A percentile compares a stretch with the other conserved stretches of the same genome.
phyloP scores from a whole-genome alignment of 2,888 invertebrate species.

The Listrodromus nycthemerus region DNA sequence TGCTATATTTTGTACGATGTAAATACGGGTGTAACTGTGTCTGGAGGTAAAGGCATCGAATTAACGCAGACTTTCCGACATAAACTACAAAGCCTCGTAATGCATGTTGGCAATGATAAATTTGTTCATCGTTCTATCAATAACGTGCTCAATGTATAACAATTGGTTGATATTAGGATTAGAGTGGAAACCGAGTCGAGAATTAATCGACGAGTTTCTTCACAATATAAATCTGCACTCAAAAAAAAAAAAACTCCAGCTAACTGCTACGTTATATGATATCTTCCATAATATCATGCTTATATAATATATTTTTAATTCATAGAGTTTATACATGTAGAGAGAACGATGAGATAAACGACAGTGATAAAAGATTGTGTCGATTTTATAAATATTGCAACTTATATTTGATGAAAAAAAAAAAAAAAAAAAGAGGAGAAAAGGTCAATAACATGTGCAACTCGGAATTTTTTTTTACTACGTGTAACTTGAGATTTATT shows the following conservation, averaged over 20 bases:
- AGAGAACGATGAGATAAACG: background rate
- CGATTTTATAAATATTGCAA: background rate
- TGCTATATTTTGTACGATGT: constrained; percentile 61
- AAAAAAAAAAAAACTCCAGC: background rate
- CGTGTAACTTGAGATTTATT: constrained; percentile 11
- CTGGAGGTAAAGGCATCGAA: constrained; percentile 35
- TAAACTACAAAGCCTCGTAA: constrained; percentile 9
- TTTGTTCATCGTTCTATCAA: constrained; percentile 25
- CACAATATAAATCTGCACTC: background rate
- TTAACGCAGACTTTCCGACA: background rate
- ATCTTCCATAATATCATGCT: constrained; percentile 18
- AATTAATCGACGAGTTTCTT: background rate
- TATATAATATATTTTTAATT: constrained; percentile 53
- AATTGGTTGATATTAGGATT: constrained; percentile 21
- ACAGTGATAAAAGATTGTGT: background rate
- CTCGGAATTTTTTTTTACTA: background rate
- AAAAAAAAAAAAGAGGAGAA: too few relatives aligned
- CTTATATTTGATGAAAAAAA: too few relatives aligned
- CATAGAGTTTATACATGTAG: constrained; percentile 60
- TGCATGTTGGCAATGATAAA: constrained; percentile 20
- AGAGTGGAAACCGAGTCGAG: constrained; percentile 4
- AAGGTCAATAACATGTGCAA: too few relatives aligned
- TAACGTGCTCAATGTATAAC: constrained; percentile 44
- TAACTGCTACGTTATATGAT: background rate
- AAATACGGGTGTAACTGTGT: constrained; percentile 51